Conservation (phyloP, 1,140 invertebrate genomes). For the Panagrolaimus sp. region DNA sequence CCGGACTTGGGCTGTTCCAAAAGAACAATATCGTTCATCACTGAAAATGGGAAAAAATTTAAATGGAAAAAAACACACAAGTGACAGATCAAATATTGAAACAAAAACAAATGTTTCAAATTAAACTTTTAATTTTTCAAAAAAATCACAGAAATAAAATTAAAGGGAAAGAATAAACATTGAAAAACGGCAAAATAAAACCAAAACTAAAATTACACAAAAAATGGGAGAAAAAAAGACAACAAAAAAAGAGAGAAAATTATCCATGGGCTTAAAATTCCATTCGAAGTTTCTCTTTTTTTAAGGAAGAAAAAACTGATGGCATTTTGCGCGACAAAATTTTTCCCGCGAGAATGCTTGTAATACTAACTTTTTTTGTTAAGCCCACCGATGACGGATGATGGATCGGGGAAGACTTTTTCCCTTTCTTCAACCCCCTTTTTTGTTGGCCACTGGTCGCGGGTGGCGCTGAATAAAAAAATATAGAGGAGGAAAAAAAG, state of each 20-base stretch:
- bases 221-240: neutral
- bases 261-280: no score
- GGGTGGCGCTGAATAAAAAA: no score
- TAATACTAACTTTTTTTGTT: neutral
- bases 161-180: neutral
- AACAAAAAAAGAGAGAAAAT: neutral
- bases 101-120: neutral
- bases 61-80: neutral
- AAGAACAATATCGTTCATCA: conserved; percentile 35
- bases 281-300: no score
- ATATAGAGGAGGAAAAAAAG: no score
- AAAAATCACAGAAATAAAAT: conserved; percentile 4
- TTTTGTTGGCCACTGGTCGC: no score
- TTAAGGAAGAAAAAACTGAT: neutral
- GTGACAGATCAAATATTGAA: neutral
- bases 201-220: neutral
- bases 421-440: no score
- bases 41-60: conserved; percentile 17
- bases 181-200: neutral
- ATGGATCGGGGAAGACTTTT: neutral
- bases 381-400: conserved; percentile 8
- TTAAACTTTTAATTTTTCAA: neutral
- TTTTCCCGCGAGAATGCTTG: conserved; percentile 5
- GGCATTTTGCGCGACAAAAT: neutral
- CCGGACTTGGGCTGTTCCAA: conserved; percentile 45